Evolutionary conservation across 2,888 invertebrate species (phyloP), one percentile per base, ranked within the genome.

Genomic region (Pyrrhosoma nymphula): DNA sequence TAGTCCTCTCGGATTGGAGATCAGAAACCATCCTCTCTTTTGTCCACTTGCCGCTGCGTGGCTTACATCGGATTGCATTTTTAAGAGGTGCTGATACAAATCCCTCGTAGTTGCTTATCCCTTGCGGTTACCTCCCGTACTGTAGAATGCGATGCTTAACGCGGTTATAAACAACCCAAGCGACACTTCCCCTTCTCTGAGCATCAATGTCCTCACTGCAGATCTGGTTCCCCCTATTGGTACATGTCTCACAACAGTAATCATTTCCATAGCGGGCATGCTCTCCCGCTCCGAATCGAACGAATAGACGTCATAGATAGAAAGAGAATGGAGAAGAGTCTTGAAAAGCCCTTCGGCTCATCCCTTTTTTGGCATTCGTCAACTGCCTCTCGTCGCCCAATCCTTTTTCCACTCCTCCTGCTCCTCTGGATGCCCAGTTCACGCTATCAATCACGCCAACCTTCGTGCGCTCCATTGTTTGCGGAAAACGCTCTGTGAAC

Each of bases 291-390:
- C 23, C 23, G 35, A 35, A 55, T 47, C 63, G 69, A 35, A 63
- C 82, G 30, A 82, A 23, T 82, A n/a, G 69, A 69, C 20, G 26
- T 69, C 69, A n/a, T n/a, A n/a, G n/a, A 35, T 30, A 18, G 35
- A n/a, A n/a, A 60, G 60, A 75, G 93, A 69, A 69, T 69, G 69
- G 69, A 23, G 39, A 26, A 39, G 69, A 93, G 26, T 23, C 93
- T 2, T 30, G n/a, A 35, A 23, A 69, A 18, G 35, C 82, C 35
- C 82, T 16, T 75, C 26, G 55, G 56, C 93, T 69, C 93, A 93
- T 93, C 91, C 93, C 93, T 69, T 69, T 69, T 93, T 47, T 18
- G 93, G 47, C 47, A 47, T 63, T 93, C 56, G 93, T 93, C 93
- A 93, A 93, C 69, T 47, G 60, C 60, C 63, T 82, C 3, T 14